Evolutionary conservation across 2,113 vertebrate genomes (phyloP).

Genomic region (Halcyon malimbica): DNA sequence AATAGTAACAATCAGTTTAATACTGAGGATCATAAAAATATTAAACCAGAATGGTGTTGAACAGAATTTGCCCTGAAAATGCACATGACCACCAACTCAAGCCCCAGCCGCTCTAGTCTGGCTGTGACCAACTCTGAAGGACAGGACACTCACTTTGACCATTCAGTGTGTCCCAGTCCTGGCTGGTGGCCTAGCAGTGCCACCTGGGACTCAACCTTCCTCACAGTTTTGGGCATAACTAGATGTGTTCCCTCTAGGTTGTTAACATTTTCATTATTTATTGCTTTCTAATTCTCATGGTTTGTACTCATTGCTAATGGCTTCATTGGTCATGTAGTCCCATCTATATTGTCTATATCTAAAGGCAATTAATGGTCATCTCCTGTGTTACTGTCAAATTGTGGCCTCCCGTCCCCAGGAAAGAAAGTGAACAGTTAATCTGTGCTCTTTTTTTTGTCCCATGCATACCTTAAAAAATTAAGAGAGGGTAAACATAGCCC

Average conservation of each 20-base stretch:
- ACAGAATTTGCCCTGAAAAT: background rate
- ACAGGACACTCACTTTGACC: background rate
- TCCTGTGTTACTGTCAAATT: background rate
- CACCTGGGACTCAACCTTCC: background rate
- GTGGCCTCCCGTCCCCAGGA: background rate
- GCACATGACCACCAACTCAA: background rate
- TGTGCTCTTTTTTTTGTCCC: background rate
- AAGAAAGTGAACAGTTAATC: background rate
- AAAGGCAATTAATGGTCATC: background rate
- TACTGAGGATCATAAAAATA: background rate
- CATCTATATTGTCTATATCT: background rate
- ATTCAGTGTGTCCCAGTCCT: background rate
- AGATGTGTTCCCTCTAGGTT: background rate
- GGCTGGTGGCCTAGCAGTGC: background rate
- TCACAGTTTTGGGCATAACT: fast-evolving
- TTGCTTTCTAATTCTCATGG: background rate
- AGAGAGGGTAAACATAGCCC: background rate
- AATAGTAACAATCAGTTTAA: background rate
- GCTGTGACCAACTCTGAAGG: background rate
- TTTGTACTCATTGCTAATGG: background rate
- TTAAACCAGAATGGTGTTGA: background rate
- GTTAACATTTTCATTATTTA: background rate
- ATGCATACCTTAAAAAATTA: background rate
- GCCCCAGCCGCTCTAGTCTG: background rate
- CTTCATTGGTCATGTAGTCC: background rate